A percentile compares a stretch with the other conserved stretches of the same genome.
Evolutionary conservation across 2,888 invertebrate species (phyloP).

Genomic region (Corbicula japonica): DNA sequence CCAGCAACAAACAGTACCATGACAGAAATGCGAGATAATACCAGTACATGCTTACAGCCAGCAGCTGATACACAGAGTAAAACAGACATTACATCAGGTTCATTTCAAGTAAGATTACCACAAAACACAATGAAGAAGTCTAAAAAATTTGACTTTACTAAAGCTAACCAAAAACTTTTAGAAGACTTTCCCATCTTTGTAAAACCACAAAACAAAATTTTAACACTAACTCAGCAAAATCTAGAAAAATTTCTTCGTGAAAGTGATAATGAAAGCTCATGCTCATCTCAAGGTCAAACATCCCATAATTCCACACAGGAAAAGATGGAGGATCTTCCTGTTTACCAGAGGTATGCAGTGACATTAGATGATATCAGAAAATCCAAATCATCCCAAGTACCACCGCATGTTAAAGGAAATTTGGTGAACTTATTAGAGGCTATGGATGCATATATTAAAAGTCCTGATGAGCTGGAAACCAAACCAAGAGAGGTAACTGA

Average conservation of each 20-base stretch:
- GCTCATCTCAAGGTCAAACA: neutral
- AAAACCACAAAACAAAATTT: neutral
- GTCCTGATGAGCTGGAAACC: no score
- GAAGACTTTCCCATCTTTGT: conserved; percentile 18
- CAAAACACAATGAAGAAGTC: conserved; percentile 1
- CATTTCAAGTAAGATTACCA: no score
- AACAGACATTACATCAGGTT: no score
- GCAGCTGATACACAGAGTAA: no score
- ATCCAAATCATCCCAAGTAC: conserved; percentile 25
- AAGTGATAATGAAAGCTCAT: conserved; percentile 35
- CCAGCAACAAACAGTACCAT: no score
- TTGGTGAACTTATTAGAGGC: conserved; percentile 23
- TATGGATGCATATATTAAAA: conserved; percentile 2
- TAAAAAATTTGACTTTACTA: conserved; percentile 20
- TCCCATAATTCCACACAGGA: conserved; percentile 7
- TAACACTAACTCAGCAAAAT: conserved; percentile 21
- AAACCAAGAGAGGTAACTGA: no score
- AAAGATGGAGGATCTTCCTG: conserved; percentile 20
- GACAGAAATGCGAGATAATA: no score
- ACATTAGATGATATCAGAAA: conserved; percentile 54
- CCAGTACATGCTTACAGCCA: no score
- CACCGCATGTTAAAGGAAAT: conserved; percentile 26
- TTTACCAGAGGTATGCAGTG: conserved; percentile 48
- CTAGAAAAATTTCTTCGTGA: conserved; percentile 30
- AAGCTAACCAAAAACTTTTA: conserved; percentile 25